Conservation (phyloP, 2,888 invertebrate genomes). For the Brachyptera risi region DNA sequence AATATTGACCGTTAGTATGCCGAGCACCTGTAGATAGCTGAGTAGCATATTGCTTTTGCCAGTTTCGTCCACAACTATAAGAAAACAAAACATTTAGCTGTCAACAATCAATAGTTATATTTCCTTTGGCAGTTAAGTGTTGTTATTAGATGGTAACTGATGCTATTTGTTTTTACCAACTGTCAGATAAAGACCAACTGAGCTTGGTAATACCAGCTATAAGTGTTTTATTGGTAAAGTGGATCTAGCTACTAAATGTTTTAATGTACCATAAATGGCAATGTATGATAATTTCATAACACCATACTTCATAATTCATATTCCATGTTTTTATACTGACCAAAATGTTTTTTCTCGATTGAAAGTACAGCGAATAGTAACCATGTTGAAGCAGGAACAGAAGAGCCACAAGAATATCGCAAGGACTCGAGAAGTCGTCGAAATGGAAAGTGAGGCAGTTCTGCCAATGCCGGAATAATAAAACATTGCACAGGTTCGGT, state of each 20-base stretch:
- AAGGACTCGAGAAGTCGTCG: slow-evolving; percentile 43
- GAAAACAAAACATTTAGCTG: neutral
- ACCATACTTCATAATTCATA: no score
- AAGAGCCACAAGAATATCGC: neutral
- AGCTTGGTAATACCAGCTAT: no score
- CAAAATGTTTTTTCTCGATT: slow-evolving; percentile 60
- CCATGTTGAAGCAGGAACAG: slow-evolving; percentile 46
- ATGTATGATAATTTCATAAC: no score
- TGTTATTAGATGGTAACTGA: no score
- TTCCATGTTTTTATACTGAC: slow-evolving; percentile 50
- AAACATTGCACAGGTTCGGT: slow-evolving; percentile 65
- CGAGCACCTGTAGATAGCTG: slow-evolving; percentile 29
- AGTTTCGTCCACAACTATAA: neutral
- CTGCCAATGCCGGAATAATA: slow-evolving; percentile 64
- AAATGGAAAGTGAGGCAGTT: slow-evolving; percentile 48
- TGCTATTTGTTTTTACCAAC: no score
- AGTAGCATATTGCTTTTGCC: slow-evolving; percentile 18
- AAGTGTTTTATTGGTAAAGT: no score
- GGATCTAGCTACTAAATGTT: no score
- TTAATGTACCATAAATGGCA: no score
- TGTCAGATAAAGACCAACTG: no score
- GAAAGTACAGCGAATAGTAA: slow-evolving; percentile 64
- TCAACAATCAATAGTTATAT: no score
- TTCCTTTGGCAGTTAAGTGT: no score
- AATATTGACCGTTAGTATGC: slow-evolving; percentile 27